Evolutionary conservation across 2,888 invertebrate species (phyloP), one percentile per base, ranked within the genome.

Genomic region (Eilema depressum): DNA sequence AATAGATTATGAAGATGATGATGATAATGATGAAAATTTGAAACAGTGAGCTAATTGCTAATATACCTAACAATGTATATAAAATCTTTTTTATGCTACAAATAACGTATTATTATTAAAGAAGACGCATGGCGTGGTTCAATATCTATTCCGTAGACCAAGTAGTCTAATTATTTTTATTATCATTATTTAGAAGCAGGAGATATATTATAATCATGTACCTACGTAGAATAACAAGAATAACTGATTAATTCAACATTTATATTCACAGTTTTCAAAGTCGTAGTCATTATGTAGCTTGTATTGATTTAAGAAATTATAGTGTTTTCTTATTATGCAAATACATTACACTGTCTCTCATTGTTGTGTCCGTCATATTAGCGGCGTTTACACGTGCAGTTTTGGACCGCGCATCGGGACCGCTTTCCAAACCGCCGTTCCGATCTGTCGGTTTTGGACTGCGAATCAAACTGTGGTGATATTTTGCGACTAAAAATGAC

Each of bases 41-140:
- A 23, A 77, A 82, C 82, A 82, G 83, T 81, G 82, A 79, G 77
- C 1, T 25, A 60, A 26, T 56, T 26, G 60, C 60, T 5, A 70
- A 71, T 68, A 41, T 68, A 26, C 64, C 30, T 74, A 76, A 73
- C 60, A 70, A 10, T 61, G 67, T 81, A 79, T 83, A 81, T 66
- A 82, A 79, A n/a, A 83, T 63, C 62, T 62, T 53, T 73, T 72
- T 64, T 59, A 70, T 70, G 59, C 14, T 66, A 59, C 57, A 57
- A 71, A 72, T 64, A 72, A 71, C 57, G 56, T 66, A 66, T 76
- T 66, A 65, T 60, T 66, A 66, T 57, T 74, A 75, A 71, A 74
- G 33, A 70, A 73, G 70, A 70, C 75, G 79, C 82, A 79, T 82
- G 84, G 65, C 76, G 79, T 78, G 67, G 71, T 68, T 56, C 70